Base-by-base conservation (phyloP, 1,140 invertebrate species). In the Drosophila tristis region DNA sequence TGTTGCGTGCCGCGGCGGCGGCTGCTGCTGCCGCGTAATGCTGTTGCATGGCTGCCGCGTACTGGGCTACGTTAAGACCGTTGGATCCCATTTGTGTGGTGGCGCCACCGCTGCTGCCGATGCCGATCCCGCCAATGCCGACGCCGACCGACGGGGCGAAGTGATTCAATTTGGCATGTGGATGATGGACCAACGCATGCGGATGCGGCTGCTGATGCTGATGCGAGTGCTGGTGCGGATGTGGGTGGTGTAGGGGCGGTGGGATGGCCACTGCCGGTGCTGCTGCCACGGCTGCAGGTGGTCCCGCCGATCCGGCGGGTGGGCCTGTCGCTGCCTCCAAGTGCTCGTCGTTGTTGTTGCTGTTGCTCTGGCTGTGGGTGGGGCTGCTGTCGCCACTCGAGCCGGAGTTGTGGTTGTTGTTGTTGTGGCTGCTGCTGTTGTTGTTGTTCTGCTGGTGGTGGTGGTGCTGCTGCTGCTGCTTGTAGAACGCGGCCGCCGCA, bases 1-100 rank as follows among this genome's bases (percentile, higher is more conserved):
- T 86, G 42, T 86, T 86, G 29, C 82, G 68, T 2, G 81, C 81
- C 1, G 82, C 90, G 42, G 86, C 86, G 1, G 87, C 89, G 0
- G 89, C 87, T 25, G 86, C 82, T 6, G 90, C 90, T 31, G 79
- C 80, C 7, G 90, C 90, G 60, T 91, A 91, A 57, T 91, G 90
- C 48, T 91, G 90, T 29, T 91, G 90, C 86, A 91, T 90, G 50
- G 80, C 90, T 31, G 90, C 90, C 9, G 90, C 90, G 64, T 91
- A 91, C 62, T 91, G 90, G 0, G 86, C 90, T 48, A 91, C 90
- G 43, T 90, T 91, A 2, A 91, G 25, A 6, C 90, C 90, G 31
- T 91, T 91, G 50, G 87, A 39, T 3, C 35, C 35, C 43, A 85
- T 78, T 57, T 74, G 80, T 26, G 78, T 74, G 51, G 78, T 35